These are phyloP conservation scores for Thalassaphorura encarpata DNA, from an alignment of 1,140 invertebrate genomes.

Conservation along the genomic window DNA sequence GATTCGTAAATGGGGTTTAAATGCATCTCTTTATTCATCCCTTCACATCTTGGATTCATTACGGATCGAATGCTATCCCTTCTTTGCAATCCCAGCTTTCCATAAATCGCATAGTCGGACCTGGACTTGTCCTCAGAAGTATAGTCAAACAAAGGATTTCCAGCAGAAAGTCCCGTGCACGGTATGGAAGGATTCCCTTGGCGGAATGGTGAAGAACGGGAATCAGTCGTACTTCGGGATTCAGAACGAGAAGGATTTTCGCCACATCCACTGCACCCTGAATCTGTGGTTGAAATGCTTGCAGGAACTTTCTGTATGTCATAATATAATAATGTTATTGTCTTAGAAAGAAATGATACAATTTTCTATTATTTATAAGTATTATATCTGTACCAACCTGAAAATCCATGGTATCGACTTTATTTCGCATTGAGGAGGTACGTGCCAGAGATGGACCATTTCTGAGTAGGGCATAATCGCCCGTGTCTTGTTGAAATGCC, in stretches of 20 bases:
- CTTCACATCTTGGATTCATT: constrained; percentile 6
- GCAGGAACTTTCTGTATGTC: constrained; percentile 15
- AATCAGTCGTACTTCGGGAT: constrained; percentile 15
- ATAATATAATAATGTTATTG: background rate
- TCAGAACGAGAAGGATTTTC: constrained; percentile 10
- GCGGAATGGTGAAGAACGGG: constrained; percentile 19
- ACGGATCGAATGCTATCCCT: constrained; percentile 4
- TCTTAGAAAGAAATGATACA: background rate
- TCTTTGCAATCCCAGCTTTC: constrained; percentile 3
- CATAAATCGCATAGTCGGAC: constrained; percentile 4
- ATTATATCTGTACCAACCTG: background rate
- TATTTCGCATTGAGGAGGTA: constrained; percentile 16
- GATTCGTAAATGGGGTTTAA: constrained; percentile 19
- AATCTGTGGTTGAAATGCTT: constrained; percentile 19
- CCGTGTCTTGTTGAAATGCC: constrained; percentile 20
- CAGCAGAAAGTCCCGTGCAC: constrained; percentile 4
- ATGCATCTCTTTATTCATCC: constrained; percentile 1
- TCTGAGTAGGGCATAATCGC: constrained; percentile 25
- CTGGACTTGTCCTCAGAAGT: background rate
- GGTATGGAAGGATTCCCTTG: constrained; percentile 24
- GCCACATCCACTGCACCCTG: constrained; percentile 18
- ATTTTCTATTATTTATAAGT: background rate
- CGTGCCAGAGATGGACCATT: background rate
- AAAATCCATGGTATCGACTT: background rate
- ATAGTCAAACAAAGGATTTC: constrained; percentile 1